Evolutionary conservation across 92 coral and sea anemone species (phyloP).

Genomic region (Palythoa grandiflora): DNA sequence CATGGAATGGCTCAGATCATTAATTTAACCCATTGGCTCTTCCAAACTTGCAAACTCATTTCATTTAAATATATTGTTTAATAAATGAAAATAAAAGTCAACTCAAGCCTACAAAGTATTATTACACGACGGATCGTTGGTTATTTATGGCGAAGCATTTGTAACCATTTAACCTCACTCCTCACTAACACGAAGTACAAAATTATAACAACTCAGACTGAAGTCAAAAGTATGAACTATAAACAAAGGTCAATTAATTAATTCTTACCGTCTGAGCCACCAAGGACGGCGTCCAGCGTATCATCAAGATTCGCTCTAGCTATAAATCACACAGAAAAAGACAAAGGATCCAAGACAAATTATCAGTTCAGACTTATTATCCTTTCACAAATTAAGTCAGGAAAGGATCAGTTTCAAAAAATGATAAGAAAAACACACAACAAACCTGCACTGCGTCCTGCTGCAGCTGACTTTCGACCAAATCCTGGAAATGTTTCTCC

Average conservation of each 20-base stretch:
- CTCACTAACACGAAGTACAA: too few species aligned
- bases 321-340: neutral
- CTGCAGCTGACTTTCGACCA: slow-evolving; percentile 78
- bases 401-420: neutral
- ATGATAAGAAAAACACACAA: neutral
- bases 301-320: slow-evolving; percentile 32
- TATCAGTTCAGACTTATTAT: neutral
- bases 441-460: slow-evolving; percentile 67
- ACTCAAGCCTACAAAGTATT: too few species aligned
- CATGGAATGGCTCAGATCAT: too few species aligned
- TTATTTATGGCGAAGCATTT: too few species aligned
- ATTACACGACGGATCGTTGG: too few species aligned
- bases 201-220: too few species aligned
- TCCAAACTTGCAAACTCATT: too few species aligned
- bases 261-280: slow-evolving; percentile 39
- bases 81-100: too few species aligned
- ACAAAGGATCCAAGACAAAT: neutral
- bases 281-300: slow-evolving; percentile 38
- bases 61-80: too few species aligned
- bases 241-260: neutral
- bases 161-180: too few species aligned
- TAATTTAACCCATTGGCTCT: too few species aligned
- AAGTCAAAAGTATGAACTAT: neutral
- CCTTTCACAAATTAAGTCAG: neutral
- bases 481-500: slow-evolving; percentile 69